A percentile compares a stretch with the other conserved stretches of the same genome.
Conservation (phyloP, 2,888 invertebrate species). For the Epinotia nisella region DNA sequence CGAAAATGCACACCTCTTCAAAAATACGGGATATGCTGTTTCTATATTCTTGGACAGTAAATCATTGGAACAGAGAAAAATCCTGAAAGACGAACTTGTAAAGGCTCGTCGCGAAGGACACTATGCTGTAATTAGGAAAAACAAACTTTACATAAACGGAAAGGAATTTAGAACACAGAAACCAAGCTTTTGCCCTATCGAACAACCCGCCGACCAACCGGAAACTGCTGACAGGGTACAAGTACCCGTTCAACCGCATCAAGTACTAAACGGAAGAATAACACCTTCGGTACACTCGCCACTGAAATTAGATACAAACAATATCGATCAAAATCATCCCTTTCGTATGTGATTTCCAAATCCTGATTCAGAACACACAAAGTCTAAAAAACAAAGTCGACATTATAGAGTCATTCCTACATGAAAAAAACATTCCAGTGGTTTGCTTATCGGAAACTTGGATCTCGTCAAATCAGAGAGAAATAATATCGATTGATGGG, state of each 20-base stretch:
- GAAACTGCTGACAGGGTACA: no score
- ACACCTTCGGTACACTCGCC: neutral
- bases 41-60: neutral
- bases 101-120: neutral
- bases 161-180: neutral
- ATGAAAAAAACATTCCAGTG: neutral
- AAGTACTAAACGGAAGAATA: neutral
- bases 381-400: neutral
- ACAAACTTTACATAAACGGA: neutral
- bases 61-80: neutral
- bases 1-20: neutral
- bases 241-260: no score
- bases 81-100: neutral
- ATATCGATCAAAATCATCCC: neutral
- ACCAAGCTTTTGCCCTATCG: neutral
- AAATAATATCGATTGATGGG: neutral
- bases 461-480: neutral
- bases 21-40: neutral
- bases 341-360: neutral
- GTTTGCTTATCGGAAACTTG: neutral
- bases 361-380: neutral
- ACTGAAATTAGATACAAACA: no score
- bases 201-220: neutral
- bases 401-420: neutral
- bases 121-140: neutral